phyloP scores from a whole-genome alignment of 2,797 vertebrate genomes.

The Momotus momota region DNA sequence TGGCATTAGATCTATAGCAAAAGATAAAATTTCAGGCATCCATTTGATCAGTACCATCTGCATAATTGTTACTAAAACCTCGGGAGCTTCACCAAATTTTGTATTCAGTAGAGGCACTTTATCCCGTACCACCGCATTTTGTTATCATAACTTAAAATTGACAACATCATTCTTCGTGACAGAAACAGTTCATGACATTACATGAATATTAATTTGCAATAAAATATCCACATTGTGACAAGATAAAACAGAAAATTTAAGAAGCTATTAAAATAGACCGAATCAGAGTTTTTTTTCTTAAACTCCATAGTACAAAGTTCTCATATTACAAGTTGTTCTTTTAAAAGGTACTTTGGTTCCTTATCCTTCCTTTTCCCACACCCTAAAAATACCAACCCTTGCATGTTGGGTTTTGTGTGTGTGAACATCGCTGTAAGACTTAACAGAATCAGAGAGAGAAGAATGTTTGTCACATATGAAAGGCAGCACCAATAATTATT shows the following conservation, averaged over 20 bases:
- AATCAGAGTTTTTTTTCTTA: neutral
- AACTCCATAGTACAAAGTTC: neutral
- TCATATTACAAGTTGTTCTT: neutral
- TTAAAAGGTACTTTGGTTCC: neutral
- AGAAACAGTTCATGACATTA: neutral
- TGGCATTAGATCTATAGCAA: neutral
- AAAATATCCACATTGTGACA: neutral
- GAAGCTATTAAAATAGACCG: neutral
- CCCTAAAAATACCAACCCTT: neutral
- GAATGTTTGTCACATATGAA: slow-evolving; percentile 73
- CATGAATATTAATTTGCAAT: neutral
- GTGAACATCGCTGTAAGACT: slow-evolving; percentile 46
- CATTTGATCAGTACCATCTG: neutral
- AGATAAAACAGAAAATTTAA: neutral
- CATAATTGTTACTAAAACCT: neutral
- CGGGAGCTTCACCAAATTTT: neutral
- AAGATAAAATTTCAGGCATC: neutral
- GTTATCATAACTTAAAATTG: neutral
- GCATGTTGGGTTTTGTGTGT: neutral
- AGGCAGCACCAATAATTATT: slow-evolving; percentile 81
- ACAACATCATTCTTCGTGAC: neutral
- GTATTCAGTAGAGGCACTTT: neutral
- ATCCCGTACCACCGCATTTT: neutral
- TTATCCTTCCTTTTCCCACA: neutral
- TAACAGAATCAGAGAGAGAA: slow-evolving; percentile 60